These are phyloP conservation scores for Anoplophora glabripennis DNA, from an alignment of 1,140 invertebrate genomes.

Conservation along the genomic window DNA sequence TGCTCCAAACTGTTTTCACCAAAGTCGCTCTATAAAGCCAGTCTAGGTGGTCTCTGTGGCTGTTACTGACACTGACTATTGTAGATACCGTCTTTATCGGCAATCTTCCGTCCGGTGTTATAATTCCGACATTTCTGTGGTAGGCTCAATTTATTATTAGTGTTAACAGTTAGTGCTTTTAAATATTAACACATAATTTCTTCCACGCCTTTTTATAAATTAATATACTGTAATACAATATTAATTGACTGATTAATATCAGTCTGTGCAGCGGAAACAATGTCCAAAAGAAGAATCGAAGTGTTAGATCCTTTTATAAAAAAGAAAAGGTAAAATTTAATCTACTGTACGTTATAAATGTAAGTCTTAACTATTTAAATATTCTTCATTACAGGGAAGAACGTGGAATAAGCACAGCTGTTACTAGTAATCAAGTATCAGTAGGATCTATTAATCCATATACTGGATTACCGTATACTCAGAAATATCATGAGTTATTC, in stretches of 20 bases:
- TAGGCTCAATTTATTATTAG: too few relatives aligned
- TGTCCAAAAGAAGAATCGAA: constrained; percentile 82
- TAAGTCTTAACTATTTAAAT: constrained; percentile 38
- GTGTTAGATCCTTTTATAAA: constrained; percentile 78
- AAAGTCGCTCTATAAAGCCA: too few relatives aligned
- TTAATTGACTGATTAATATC: not conserved
- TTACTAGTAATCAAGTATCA: constrained; percentile 44
- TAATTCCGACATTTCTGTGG: too few relatives aligned
- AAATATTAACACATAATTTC: too few relatives aligned
- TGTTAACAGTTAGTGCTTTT: too few relatives aligned
- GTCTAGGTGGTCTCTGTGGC: too few relatives aligned
- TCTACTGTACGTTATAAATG: constrained; percentile 19
- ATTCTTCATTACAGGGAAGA: constrained; percentile 39
- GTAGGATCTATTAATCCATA: constrained; percentile 64
- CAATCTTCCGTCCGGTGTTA: too few relatives aligned
- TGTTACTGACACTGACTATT: too few relatives aligned
- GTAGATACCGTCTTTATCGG: too few relatives aligned
- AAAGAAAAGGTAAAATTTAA: constrained; percentile 63
- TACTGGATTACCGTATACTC: constrained; percentile 73
- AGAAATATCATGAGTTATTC: constrained; percentile 78
- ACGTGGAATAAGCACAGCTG: constrained; percentile 30
- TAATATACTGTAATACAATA: too few relatives aligned
- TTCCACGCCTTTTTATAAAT: too few relatives aligned
- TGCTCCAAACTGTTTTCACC: too few relatives aligned
- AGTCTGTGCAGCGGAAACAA: constrained; percentile 40